These are phyloP conservation scores for Microctonus aethiopoides DNA, from an alignment of 2,888 invertebrate genomes.

Conservation along the genomic window DNA sequence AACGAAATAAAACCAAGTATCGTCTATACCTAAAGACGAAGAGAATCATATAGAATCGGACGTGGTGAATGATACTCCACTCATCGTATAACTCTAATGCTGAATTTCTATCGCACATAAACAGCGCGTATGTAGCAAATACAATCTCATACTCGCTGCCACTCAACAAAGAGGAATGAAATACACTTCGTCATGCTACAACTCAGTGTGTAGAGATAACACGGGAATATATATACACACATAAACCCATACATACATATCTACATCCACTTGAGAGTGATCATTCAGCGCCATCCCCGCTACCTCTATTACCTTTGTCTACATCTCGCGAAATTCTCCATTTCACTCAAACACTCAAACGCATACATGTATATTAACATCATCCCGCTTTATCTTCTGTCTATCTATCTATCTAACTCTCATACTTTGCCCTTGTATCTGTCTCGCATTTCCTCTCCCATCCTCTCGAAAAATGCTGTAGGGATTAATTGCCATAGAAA, in stretches of 20 bases:
- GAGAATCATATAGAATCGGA: neutral
- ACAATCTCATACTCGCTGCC: constrained; percentile 19
- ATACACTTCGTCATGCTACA: constrained; percentile 12
- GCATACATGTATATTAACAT: too few relatives aligned
- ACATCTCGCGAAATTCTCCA: neutral
- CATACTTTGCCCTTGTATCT: too few relatives aligned
- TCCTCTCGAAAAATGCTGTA: neutral
- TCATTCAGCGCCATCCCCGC: constrained; percentile 14
- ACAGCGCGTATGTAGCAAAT: constrained; percentile 44
- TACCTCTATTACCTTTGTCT: neutral
- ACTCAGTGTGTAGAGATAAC: constrained; percentile 44
- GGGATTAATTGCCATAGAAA: neutral
- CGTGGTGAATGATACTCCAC: constrained; percentile 41
- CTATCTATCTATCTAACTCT: too few relatives aligned
- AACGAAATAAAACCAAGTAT: neutral
- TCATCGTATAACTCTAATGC: constrained; percentile 46
- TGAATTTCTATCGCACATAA: constrained; percentile 48
- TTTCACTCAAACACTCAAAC: too few relatives aligned
- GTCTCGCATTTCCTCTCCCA: neutral
- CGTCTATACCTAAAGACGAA: neutral
- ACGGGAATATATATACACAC: neutral
- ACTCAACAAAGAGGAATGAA: neutral
- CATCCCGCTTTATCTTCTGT: too few relatives aligned
- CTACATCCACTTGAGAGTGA: neutral
- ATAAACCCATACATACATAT: too few relatives aligned